A percentile compares a stretch with the other conserved stretches of the same genome.
Conservation (phyloP, 2,888 invertebrate species). For the Coelopa pilipes region DNA sequence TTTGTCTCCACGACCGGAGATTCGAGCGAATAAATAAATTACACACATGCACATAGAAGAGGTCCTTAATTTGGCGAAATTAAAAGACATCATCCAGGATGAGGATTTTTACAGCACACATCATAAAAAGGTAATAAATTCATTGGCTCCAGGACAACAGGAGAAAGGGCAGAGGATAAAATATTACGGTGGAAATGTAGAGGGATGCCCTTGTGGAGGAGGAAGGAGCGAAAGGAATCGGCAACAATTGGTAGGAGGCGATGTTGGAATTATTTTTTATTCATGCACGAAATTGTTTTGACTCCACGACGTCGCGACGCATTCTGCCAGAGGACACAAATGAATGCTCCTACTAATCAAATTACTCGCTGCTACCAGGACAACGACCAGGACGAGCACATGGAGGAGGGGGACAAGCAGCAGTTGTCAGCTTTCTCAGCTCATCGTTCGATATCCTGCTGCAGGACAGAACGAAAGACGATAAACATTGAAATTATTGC, state of each 20-base stretch:
- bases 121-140: slow-evolving; percentile 44
- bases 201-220: slow-evolving; percentile 12
- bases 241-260: not conserved
- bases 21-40: slow-evolving; percentile 38
- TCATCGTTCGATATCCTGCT: slow-evolving; percentile 55
- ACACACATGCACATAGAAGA: slow-evolving; percentile 10
- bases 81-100: slow-evolving; percentile 1
- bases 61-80: slow-evolving; percentile 27
- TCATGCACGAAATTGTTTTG: slow-evolving; percentile 67
- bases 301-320: slow-evolving; percentile 49
- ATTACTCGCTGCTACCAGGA: slow-evolving; percentile 47
- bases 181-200: too few relatives aligned
- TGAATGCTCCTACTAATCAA: slow-evolving; percentile 58
- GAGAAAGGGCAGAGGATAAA: too few relatives aligned
- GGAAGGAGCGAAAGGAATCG: not conserved
- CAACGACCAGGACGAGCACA: not conserved
- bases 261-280: slow-evolving; percentile 61
- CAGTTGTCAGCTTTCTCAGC: slow-evolving; percentile 35
- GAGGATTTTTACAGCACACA: slow-evolving; percentile 41
- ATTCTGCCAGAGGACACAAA: slow-evolving; percentile 41
- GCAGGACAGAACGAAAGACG: slow-evolving; percentile 65
- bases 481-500: slow-evolving; percentile 65
- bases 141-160: slow-evolving; percentile 8
- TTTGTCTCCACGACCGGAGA: slow-evolving; percentile 22
- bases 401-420: not conserved